These are phyloP conservation scores for Nothobranchius kuhntae DNA, from an alignment of 2,113 vertebrate genomes.

Conservation along the genomic window DNA sequence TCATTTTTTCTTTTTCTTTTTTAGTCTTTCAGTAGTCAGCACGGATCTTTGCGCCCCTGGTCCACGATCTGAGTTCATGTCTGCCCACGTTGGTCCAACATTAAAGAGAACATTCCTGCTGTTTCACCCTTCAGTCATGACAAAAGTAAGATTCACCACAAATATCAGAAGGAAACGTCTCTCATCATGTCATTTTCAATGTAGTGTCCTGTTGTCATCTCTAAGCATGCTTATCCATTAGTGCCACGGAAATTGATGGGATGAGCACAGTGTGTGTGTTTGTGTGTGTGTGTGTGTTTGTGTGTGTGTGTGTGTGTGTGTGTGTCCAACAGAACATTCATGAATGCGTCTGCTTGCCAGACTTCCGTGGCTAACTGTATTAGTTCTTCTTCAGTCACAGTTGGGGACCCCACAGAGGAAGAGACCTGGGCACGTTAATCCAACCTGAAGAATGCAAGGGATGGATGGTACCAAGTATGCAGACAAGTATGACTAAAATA, in stretches of 20 bases:
- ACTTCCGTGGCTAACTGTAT: constrained; percentile 64
- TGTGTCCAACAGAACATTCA: constrained; percentile 43
- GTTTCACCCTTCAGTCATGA: constrained; percentile 5
- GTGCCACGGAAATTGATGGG: constrained; percentile 40
- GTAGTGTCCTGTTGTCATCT: constrained; percentile 49
- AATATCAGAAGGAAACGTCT: constrained; percentile 29
- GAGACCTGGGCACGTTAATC: neutral
- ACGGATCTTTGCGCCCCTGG: neutral
- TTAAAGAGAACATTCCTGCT: constrained; percentile 6
- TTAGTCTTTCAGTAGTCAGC: constrained; percentile 2
- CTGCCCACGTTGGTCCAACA: constrained; percentile 11
- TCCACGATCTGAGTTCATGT: constrained; percentile 1
- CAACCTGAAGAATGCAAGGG: constrained; percentile 27
- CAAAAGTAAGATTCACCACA: constrained; percentile 26
- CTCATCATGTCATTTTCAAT: constrained; percentile 19
- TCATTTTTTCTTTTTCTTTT: neutral
- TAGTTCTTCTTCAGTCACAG: constrained; percentile 61
- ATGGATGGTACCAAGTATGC: no score
- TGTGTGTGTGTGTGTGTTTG: neutral
- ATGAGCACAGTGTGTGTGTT: constrained; percentile 5
- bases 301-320: neutral
- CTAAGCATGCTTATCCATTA: constrained; percentile 49
- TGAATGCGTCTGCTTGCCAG: constrained; percentile 45
- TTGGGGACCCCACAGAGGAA: constrained; percentile 37
- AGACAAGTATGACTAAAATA: no score